Evolutionary conservation across 2,797 vertebrate genomes (phyloP), one percentile per base, ranked within the genome.

Genomic region (Mormyrops attenuatus): DNA sequence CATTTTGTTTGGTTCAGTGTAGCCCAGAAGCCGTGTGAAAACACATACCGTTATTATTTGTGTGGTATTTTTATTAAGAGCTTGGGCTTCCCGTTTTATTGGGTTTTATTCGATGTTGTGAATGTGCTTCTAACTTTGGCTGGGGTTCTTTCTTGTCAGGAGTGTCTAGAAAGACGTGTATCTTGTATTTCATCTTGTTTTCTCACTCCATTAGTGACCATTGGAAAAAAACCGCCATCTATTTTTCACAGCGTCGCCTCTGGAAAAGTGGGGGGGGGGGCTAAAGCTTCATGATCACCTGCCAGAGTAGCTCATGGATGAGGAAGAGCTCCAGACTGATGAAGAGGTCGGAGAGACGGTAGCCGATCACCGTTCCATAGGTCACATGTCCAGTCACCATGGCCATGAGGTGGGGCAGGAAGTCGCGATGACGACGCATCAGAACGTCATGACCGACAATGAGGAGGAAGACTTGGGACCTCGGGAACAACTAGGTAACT

Each of bases 241-340:
- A 15, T 52, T 85, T 85, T 52, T 85, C 49, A 85, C 73, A 50
- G 82, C 5, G n/a, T 44, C 26, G 30, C 87, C 41, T n/a, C 9
- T 11, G 66, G 26, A n/a, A 47, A 49, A 17, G 85, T 69, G 15
- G 89, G 22, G 2, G n/a, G 9, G 9, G 47, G 20, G n/a, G 0
- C 5, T 26, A 63, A 47, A 77, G 88, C 57, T 91, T 91, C 85
- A 69, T 90, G 73, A 30, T 92, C 88, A 88, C 47, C 77, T 89
- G 38, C 30, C 26, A 15, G 20, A 60, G 49, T 66, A 7, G 47
- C 89, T 88, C 9, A 80, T 82, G 87, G 90, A 88, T 82, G 87
- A 90, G 80, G 73, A 73, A 77, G 89, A 90, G 30, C 26, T 86
- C 50, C 15, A 89, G 49, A 80, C 60, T 20, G 69, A 87, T 15